Percentiles rank a stretch among this genome's conserved stretches.
Evolutionary conservation across 2,113 vertebrate species (phyloP).

Genomic region (Serinus canaria): DNA sequence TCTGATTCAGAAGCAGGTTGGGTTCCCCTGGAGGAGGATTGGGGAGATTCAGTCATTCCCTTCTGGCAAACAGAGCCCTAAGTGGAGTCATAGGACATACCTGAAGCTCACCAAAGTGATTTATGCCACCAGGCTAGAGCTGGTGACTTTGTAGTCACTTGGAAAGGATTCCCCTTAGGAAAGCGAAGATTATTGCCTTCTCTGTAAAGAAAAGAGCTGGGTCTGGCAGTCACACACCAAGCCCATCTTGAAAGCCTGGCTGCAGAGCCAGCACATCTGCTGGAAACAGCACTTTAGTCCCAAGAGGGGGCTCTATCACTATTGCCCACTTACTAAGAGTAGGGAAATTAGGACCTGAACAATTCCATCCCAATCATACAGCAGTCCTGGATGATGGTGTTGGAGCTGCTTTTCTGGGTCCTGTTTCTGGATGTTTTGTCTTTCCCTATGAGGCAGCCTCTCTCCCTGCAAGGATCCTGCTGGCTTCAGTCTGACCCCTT

Average conservation of each 20-base stretch:
- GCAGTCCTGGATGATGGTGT: not conserved
- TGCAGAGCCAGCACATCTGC: not conserved
- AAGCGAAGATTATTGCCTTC: not conserved
- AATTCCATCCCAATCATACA: not conserved
- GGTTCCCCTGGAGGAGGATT: not conserved
- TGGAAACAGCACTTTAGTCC: not conserved
- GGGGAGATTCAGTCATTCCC: not conserved
- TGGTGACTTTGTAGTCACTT: not conserved
- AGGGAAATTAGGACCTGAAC: not conserved
- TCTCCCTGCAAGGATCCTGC: not conserved
- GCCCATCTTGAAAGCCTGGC: rapidly evolving
- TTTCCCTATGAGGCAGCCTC: not conserved
- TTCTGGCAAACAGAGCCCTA: not conserved
- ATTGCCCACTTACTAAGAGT: rapidly evolving
- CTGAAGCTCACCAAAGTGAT: not conserved
- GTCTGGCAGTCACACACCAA: not conserved
- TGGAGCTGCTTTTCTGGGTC: not conserved
- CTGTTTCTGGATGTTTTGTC: not conserved
- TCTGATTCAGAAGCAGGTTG: not conserved
- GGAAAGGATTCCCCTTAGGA: not conserved
- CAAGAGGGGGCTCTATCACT: not conserved
- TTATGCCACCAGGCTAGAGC: not conserved
- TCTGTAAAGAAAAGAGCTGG: not conserved
- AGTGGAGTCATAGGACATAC: not conserved
- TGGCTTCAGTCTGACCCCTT: not conserved